Conservation (phyloP, 1,140 invertebrate species). For the Lordiphosa clarofinis region DNA sequence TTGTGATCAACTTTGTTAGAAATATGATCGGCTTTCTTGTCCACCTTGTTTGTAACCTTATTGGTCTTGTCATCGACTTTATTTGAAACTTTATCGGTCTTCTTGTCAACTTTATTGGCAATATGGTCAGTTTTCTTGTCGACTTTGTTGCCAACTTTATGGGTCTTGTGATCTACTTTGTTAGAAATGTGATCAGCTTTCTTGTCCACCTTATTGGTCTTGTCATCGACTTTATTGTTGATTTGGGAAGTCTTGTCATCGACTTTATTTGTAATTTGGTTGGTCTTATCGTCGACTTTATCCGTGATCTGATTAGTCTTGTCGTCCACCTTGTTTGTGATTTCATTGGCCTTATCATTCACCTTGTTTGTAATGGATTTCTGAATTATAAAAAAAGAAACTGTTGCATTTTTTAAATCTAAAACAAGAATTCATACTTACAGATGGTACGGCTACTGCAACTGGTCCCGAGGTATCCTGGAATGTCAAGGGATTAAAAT, state of each 20-base stretch:
- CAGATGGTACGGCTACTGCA: constrained; percentile 3
- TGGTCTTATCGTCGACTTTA: constrained; percentile 3
- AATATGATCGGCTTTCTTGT: neutral
- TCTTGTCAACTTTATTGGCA: too few species aligned
- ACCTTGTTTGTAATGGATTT: constrained; percentile 6
- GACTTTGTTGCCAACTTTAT: too few species aligned
- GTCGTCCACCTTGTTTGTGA: constrained; percentile 5
- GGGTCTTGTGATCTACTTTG: too few species aligned
- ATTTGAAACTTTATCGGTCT: too few species aligned
- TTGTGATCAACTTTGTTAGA: constrained; percentile 4
- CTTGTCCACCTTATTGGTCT: too few species aligned
- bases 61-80: too few species aligned
- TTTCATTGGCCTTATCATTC: constrained; percentile 5
- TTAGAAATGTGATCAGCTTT: too few species aligned
- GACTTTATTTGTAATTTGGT: constrained; percentile 1
- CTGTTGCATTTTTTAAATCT: too few species aligned
- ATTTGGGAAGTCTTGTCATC: constrained; percentile 5
- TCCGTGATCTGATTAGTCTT: constrained; percentile 2
- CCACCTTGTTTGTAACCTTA: too few species aligned
- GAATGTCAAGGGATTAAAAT: too few species aligned
- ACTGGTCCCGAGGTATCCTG: too few species aligned
- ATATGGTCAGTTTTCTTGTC: too few species aligned
- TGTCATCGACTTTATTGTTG: neutral
- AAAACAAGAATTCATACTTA: neutral
- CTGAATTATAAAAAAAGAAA: neutral